phyloP scores from a whole-genome alignment of 2,113 vertebrate species.

The Etia nguti region DNA sequence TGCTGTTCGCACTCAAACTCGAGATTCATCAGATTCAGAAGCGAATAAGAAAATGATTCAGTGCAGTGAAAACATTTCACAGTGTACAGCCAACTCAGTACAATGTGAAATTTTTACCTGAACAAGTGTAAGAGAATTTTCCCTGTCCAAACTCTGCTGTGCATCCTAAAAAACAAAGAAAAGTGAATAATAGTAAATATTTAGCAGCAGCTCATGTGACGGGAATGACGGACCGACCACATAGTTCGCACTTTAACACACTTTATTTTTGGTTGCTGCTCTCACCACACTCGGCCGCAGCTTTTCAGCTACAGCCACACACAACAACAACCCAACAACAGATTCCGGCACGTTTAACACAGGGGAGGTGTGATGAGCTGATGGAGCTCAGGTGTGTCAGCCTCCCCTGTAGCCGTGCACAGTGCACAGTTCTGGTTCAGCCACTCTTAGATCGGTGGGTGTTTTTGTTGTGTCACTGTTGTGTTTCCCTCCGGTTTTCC shows the following conservation, averaged over 20 bases:
- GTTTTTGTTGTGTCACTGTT: too few species aligned
- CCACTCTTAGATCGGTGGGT: neutral
- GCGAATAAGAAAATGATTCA: accelerated
- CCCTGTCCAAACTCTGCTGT: neutral
- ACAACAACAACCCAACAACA: too few species aligned
- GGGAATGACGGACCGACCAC: too few species aligned
- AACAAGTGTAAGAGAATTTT: neutral
- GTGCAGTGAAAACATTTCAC: neutral
- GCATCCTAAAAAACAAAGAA: neutral
- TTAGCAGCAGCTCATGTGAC: neutral
- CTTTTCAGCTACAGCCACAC: too few species aligned
- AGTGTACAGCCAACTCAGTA: neutral
- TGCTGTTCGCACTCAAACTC: neutral
- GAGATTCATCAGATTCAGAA: neutral
- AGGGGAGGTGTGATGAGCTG: too few species aligned
- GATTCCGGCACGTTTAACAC: too few species aligned
- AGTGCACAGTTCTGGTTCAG: neutral
- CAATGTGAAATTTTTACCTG: neutral
- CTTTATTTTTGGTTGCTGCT: too few species aligned
- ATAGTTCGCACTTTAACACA: too few species aligned
- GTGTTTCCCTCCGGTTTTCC: accelerated
- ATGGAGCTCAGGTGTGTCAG: too few species aligned
- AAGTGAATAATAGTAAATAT: neutral
- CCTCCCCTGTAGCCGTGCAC: too few species aligned
- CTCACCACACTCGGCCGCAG: too few species aligned